Conservation (phyloP, 2,113 vertebrate species). For the Puffinus mauretanicus region DNA sequence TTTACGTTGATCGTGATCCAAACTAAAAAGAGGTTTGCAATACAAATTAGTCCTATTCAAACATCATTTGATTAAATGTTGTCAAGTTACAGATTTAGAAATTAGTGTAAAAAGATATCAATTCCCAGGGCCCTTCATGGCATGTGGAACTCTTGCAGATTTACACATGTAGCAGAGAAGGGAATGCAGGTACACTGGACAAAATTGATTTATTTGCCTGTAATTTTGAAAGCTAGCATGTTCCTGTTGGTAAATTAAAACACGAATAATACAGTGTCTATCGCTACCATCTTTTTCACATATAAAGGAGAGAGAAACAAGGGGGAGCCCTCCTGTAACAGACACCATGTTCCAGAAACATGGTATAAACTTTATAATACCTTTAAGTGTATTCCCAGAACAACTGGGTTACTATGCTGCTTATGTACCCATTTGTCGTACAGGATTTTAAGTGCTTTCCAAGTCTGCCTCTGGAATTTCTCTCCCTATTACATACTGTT, state of each 20-base stretch:
- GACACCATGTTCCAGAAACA: background rate
- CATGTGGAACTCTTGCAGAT: background rate
- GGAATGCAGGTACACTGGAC: background rate
- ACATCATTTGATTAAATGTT: background rate
- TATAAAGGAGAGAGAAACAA: background rate
- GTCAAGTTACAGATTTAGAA: background rate
- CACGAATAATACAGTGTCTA: background rate
- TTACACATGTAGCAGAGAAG: background rate
- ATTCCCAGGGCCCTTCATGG: background rate
- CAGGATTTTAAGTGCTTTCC: background rate
- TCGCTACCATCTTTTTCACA: background rate
- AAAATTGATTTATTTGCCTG: background rate
- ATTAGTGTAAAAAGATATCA: background rate
- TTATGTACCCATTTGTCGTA: background rate
- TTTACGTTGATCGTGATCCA: background rate
- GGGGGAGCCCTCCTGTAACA: background rate
- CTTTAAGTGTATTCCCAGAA: background rate
- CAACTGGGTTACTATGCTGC: background rate
- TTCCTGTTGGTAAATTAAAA: background rate
- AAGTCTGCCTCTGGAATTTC: background rate
- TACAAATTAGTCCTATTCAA: background rate
- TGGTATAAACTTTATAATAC: background rate
- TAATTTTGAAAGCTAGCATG: background rate
- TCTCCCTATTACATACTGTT: background rate
- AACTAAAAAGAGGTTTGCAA: background rate